Evolutionary conservation across 2,113 vertebrate genomes (phyloP).

Genomic region (Acanthochromis polyacanthus): DNA sequence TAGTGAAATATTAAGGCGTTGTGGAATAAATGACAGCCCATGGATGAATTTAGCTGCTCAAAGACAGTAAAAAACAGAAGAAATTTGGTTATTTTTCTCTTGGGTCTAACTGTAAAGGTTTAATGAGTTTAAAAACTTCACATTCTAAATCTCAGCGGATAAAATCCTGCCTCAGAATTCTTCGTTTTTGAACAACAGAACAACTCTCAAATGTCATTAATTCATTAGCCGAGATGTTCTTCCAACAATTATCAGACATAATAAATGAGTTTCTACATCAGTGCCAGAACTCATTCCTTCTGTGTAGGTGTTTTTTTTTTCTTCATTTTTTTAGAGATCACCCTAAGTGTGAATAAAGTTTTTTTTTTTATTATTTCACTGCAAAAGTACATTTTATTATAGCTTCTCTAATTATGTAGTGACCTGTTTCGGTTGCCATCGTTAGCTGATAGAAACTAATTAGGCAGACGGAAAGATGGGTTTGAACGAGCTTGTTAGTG

Average conservation of each 20-base stretch:
- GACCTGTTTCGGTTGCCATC: conserved; percentile 36
- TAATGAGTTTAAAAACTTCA: background rate
- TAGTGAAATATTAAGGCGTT: no score
- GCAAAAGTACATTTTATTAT: background rate
- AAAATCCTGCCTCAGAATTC: background rate
- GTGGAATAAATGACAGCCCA: no score
- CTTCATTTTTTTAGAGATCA: background rate
- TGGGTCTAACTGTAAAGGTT: background rate
- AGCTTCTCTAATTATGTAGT: conserved; percentile 36
- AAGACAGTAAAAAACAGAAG: no score
- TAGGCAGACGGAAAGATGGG: conserved; percentile 42
- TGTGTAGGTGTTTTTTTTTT: background rate
- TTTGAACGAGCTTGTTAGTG: conserved; percentile 63
- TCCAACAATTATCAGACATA: background rate
- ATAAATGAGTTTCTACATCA: background rate
- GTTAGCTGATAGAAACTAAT: conserved; percentile 63
- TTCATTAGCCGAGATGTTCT: background rate
- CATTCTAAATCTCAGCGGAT: background rate
- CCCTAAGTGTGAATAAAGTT: background rate
- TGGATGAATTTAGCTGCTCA: no score
- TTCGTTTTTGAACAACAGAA: background rate
- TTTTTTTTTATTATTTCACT: background rate
- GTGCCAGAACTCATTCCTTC: background rate
- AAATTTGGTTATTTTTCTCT: background rate
- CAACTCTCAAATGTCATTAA: background rate